Evolutionary conservation across 2,113 vertebrate genomes (phyloP).

Genomic region (Tinamus guttatus): DNA sequence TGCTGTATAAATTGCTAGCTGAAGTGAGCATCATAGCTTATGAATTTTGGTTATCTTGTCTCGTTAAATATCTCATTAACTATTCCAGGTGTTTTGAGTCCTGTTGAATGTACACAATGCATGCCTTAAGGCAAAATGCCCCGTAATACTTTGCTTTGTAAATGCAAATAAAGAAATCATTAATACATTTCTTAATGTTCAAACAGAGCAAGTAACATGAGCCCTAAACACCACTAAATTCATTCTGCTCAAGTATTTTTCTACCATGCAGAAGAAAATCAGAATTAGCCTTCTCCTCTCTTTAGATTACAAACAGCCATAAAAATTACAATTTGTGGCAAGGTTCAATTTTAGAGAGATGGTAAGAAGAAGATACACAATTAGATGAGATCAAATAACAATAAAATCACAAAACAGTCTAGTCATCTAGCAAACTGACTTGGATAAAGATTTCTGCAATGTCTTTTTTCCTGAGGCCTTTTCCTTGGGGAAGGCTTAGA

Average conservation of each 20-base stretch:
- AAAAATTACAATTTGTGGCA: not conserved
- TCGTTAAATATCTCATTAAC: not conserved
- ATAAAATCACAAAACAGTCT: not conserved
- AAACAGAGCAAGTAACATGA: not conserved
- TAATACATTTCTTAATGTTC: not conserved
- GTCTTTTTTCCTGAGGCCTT: not conserved
- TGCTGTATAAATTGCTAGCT: constrained; percentile 30
- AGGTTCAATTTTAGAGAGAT: not conserved
- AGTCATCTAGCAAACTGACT: not conserved
- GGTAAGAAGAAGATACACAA: not conserved
- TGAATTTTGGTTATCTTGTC: not conserved
- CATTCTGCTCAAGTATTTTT: not conserved
- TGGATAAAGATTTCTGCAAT: not conserved
- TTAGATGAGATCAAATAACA: not conserved
- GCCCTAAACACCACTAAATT: not conserved
- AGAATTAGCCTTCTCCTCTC: not conserved
- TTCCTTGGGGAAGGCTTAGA: not conserved
- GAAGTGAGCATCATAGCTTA: not conserved
- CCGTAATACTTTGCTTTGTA: not conserved
- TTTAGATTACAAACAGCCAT: not conserved
- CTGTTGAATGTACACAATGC: not conserved
- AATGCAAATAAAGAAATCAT: not conserved
- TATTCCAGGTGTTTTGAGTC: not conserved
- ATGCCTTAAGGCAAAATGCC: not conserved
- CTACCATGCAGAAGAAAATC: not conserved